These are phyloP conservation scores for Psophia crepitans DNA, from an alignment of 2,113 vertebrate genomes.

Conservation along the genomic window DNA sequence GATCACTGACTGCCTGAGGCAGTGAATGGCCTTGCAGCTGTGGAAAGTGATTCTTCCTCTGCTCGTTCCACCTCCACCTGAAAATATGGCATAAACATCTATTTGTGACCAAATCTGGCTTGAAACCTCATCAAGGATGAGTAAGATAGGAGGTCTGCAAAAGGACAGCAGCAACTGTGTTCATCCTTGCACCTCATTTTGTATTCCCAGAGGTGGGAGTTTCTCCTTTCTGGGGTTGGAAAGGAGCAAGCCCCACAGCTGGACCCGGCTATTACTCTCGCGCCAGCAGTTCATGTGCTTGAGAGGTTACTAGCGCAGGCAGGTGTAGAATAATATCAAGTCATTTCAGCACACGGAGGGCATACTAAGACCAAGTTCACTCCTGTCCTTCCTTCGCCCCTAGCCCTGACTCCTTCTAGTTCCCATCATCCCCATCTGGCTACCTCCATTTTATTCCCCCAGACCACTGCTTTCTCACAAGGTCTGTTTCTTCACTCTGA, in stretches of 20 bases:
- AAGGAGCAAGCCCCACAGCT: background rate
- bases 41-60: background rate
- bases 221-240: background rate
- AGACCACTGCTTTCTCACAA: background rate
- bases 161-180: background rate
- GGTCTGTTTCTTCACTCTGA: background rate
- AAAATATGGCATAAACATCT: background rate
- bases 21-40: background rate
- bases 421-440: background rate
- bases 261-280: background rate
- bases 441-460: background rate
- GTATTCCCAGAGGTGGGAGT: background rate
- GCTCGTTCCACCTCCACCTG: background rate
- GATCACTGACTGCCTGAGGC: background rate
- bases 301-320: background rate
- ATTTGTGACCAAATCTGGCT: background rate
- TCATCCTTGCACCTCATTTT: background rate
- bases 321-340: background rate
- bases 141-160: background rate
- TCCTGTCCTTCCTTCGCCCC: background rate
- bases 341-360: background rate
- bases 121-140: background rate
- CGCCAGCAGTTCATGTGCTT: background rate
- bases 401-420: background rate
- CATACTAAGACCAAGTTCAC: background rate